Evolutionary conservation across 2,113 vertebrate genomes (phyloP), one percentile per base, ranked within the genome.

Genomic region (Pachyramphus minor): DNA sequence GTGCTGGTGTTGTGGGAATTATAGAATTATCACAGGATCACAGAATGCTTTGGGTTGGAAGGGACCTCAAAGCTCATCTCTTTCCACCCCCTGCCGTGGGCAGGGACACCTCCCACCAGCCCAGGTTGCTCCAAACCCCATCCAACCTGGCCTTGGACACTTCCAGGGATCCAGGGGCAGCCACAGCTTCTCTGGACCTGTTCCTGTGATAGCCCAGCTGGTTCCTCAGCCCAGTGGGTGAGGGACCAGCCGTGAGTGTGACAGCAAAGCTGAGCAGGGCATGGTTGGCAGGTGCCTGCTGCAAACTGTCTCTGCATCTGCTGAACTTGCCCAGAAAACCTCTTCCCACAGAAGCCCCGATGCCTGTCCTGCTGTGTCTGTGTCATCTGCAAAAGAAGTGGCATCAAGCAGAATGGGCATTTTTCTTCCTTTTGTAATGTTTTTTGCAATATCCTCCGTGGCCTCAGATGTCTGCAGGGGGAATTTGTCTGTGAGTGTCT

Each of bases 121-220:
- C 50, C 59, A 50, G 35, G 42, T 0, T 19, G 67, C 50, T 66
- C 53, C 33, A 11, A 44, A 6, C 6, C 11, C 27, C 2, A 1
- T 28, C 44, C 62, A 68, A 0, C 20, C 39, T 53, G 45, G 13
- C 20, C 39, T 47, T 24, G 77, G 39, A 0, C 53, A 53, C 16
- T 53, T 0, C n/a, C 62, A 82, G 62, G 55, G 53, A 53, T 53
- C 23, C 73, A 60, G 39, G 23, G 7, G 3, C 52, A 82, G 69
- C 39, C 87, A 22, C 45, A 60, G 87, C 17, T 82, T 0, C 87
- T 68, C 39, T 76, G 62, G 16, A 3, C 5, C 8, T 35, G 12
- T 83, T 5, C 55, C 62, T 62, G 9, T 5, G 39, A 50, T 33
- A 35, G 71, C 49, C 35, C 60, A 84, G 74, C 47, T 89, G 73